Evolutionary conservation across 2,888 invertebrate species (phyloP).

Genomic region (Watsonalla cultraria): DNA sequence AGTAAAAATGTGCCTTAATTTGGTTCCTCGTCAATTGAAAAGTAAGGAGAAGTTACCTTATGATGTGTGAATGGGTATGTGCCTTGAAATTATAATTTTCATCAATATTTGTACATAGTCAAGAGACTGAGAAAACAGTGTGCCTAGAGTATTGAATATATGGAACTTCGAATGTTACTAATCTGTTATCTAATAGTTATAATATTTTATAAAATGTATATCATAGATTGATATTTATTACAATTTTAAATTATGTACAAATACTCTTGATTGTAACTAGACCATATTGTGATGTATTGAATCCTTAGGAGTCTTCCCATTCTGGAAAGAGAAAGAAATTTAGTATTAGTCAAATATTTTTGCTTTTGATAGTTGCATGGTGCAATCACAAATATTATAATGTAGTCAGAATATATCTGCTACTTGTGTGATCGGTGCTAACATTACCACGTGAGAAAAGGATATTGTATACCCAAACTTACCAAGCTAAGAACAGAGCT

Average conservation of each 20-base stretch:
- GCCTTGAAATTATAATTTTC: neutral
- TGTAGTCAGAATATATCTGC: neutral
- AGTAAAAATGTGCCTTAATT: constrained; percentile 53
- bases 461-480: too few species aligned
- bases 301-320: neutral
- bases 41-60: constrained; percentile 10
- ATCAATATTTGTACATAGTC: neutral
- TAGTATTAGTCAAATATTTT: neutral
- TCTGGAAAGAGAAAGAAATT: neutral
- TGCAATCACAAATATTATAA: neutral
- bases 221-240: neutral
- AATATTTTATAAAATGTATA: neutral
- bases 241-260: neutral
- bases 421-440: constrained; percentile 1
- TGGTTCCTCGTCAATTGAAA: constrained; percentile 32
- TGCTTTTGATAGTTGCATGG: neutral
- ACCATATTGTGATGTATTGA: neutral
- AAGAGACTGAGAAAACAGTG: constrained; percentile 1
- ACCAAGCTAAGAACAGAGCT: too few species aligned
- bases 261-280: neutral
- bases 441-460: neutral
- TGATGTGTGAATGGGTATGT: neutral
- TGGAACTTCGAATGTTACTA: neutral
- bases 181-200: neutral
- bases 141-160: neutral